Base-by-base conservation (phyloP, 2,888 invertebrate species). In the Trypoxylon attenuatum region DNA sequence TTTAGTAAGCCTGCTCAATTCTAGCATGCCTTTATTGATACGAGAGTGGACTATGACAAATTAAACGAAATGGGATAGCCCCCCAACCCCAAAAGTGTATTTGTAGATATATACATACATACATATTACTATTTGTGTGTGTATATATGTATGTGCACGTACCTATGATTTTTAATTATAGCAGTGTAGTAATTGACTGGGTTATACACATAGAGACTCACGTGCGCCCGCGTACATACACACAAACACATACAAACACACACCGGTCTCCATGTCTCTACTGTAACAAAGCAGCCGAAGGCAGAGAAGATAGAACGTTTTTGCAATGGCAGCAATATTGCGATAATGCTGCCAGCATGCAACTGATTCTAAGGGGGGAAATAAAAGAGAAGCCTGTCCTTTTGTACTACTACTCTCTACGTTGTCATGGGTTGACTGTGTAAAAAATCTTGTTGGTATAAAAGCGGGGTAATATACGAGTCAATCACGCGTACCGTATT, bases 331-430 rank as follows among this genome's bases (percentile, higher is more conserved):
- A 53, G 39, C 54, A 53, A 53, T 59, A 60, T 29, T 5, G 5
- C 8, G 15, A 23, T 50, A 33, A 33, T 51, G 22, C 41, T 57
- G 49, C 27, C 29, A 27, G 6, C 49, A 63, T 73, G 52, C 50
- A 67, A 60, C 47, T 25, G 41, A 69, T 45, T 52, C 13, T 18
- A 33, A 41, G 71, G 43, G n/a, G n/a, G n/a, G n/a, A n/a, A n/a
- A n/a, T 18, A 29, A 63, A 55, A 56, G 47, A 41, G 43, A 58
- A 60, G 62, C 39, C 69, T 53, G 62, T 69, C 64, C 56, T 77
- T 77, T 76, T 77, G 57, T 77, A 77, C 64, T 54, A 55, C 73
- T n/a, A n/a, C n/a, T n/a, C n/a, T 71, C 68, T 76, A 67, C 64
- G 67, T 70, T 54, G 66, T 55, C 49, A 51, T 41, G 23, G 49